Evolutionary conservation across 2,888 invertebrate species (phyloP).

Genomic region (Cataglyphis albicans): DNA sequence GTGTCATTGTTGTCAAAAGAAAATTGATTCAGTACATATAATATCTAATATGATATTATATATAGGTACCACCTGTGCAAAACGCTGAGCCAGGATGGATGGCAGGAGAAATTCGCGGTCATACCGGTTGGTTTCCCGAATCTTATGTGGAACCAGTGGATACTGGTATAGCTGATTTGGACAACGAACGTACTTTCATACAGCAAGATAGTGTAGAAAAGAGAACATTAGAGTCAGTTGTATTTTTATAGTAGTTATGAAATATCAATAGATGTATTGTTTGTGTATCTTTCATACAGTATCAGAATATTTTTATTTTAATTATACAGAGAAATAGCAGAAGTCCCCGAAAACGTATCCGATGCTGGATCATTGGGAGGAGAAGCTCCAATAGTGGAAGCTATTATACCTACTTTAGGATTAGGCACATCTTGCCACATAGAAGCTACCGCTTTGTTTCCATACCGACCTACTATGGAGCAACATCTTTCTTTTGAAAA

Average conservation of each 20-base stretch:
- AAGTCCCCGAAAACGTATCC: constrained; percentile 89
- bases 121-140: constrained; percentile 98
- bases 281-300: neutral
- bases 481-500: constrained; percentile 89
- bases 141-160: constrained; percentile 95
- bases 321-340: constrained; percentile 90
- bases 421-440: constrained; percentile 85
- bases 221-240: constrained; percentile 87
- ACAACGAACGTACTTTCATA: constrained; percentile 85
- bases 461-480: constrained; percentile 88
- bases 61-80: constrained; percentile 91
- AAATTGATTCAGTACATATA: neutral
- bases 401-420: constrained; percentile 82
- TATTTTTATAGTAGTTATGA: neutral
- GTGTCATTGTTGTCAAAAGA: neutral
- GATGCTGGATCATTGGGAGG: constrained; percentile 86
- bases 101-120: constrained; percentile 96
- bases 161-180: constrained; percentile 83
- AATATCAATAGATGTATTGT: neutral
- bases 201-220: constrained; percentile 84
- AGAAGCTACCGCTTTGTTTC: constrained; percentile 87
- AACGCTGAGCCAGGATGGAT: constrained; percentile 99
- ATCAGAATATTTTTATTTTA: constrained; percentile 24
- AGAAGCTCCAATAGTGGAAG: constrained; percentile 81
- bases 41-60: constrained; percentile 65